Base-by-base conservation (phyloP, 2,888 invertebrate species). In the Ceraclea dissimilis region DNA sequence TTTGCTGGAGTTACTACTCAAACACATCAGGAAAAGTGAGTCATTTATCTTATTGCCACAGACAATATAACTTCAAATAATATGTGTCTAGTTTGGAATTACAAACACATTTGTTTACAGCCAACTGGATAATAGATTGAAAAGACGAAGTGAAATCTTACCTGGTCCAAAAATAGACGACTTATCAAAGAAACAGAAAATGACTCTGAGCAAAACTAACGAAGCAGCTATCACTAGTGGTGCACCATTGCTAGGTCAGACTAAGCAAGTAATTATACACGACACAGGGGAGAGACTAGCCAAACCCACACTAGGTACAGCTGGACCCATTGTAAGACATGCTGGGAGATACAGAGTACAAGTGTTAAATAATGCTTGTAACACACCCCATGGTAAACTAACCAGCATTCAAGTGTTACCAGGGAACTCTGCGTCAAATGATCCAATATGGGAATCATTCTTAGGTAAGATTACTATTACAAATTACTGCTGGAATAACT, bases 361-460 rank as follows among this genome's bases (percentile, higher is more conserved):
- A 67, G 77, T 78, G 1, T 70, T 77, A 21, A 79, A 79, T 61
- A 76, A 75, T 51, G 75, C 78, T 0, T 72, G 76, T 61, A 79
- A 74, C 63, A 84, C 85, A 1, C 76, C 79, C 31, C 81, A 80
- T 66, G 85, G 84, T 1, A 71, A 80, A 22, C 67, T 83, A 50
- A 73, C 81, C 0, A 78, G 73, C 65, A 74, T 79, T 64, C 84
- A 81, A 70, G 75, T 74, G 62, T 78, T 72, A 64, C 81, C 69
- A 58, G 81, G 79, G 66, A 80, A 75, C 63, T 76, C 71, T 0
- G 75, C 74, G 0, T 78, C 78, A n/a, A 77, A 76, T 54, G 82
- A 83, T 58, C 81, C 82, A 1, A 74, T 82, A 1, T 88, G 87
- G 88, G 85, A 86, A 64, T 82, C 83, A 2, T 85, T 82, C 66